Evolutionary conservation across 2,888 invertebrate genomes (phyloP).

Genomic region (Synergus japonicus): DNA sequence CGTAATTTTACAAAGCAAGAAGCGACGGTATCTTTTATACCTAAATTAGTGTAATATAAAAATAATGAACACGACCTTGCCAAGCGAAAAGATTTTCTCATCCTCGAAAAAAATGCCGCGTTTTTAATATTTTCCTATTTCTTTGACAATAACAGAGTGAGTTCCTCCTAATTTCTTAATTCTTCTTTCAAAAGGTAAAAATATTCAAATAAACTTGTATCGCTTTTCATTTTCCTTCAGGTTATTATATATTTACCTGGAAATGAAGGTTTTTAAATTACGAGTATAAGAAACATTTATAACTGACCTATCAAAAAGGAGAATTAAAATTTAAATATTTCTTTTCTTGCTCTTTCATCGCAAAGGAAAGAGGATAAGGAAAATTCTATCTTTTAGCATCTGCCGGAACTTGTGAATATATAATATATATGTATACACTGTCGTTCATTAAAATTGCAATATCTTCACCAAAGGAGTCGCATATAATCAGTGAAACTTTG

Average conservation of each 20-base stretch:
- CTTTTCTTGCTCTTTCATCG: background rate
- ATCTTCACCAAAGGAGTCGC: conserved; percentile 47
- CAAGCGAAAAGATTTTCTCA: too few species aligned
- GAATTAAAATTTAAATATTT: conserved; percentile 23
- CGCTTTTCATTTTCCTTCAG: background rate
- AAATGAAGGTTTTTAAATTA: too few species aligned
- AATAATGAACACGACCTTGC: too few species aligned
- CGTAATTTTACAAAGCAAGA: background rate
- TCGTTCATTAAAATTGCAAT: conserved; percentile 68
- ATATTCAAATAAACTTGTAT: background rate
- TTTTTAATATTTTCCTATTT: too few species aligned
- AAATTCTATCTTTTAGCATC: conserved; percentile 28
- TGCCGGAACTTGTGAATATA: conserved; percentile 15
- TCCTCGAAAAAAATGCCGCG: too few species aligned
- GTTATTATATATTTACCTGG: background rate
- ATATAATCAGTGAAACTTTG: conserved; percentile 54
- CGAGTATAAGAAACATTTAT: too few species aligned
- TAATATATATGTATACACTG: conserved; percentile 50
- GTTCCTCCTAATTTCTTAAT: too few species aligned
- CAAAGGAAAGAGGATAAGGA: conserved; percentile 18
- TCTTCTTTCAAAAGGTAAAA: too few species aligned
- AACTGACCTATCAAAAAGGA: background rate
- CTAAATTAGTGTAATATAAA: too few species aligned
- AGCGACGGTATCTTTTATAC: too few species aligned
- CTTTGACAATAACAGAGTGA: too few species aligned